These are phyloP conservation scores for Pantherophis vulpinus DNA, from an alignment of 2,797 vertebrate genomes.

Conservation along the genomic window DNA sequence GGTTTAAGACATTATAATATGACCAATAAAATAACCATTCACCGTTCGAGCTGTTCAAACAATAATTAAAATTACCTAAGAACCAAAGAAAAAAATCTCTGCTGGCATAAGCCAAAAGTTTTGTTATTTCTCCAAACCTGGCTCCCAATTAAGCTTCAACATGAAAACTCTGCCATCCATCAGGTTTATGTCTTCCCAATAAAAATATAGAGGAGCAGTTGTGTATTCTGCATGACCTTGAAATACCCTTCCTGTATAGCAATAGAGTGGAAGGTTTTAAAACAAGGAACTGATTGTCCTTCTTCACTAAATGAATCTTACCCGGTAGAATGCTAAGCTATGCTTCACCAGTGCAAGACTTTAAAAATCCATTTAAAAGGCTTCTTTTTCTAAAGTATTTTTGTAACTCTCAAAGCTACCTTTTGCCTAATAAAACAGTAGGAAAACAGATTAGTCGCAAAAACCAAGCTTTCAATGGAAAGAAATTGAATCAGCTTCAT, in stretches of 20 bases:
- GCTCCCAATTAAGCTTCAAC: conserved; percentile 36
- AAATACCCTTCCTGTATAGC: conserved; percentile 43
- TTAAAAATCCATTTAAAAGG: conserved; percentile 41
- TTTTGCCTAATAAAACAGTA: neutral
- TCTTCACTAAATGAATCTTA: conserved; percentile 39
- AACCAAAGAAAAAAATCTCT: conserved; percentile 36
- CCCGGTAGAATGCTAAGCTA: neutral
- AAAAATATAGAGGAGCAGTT: conserved; percentile 43
- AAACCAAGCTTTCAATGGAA: fast-evolving
- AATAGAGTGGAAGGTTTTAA: conserved; percentile 27
- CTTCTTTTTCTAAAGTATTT: conserved; percentile 32
- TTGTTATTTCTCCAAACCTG: conserved; percentile 44
- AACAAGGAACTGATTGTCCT: conserved; percentile 60
- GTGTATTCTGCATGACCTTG: conserved; percentile 49
- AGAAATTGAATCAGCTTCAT: neutral
- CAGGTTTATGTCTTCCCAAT: conserved; percentile 54
- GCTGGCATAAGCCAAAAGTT: conserved; percentile 21
- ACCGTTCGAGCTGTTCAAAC: conserved; percentile 16
- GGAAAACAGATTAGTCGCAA: neutral
- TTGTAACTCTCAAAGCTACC: conserved; percentile 30
- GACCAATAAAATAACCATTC: conserved; percentile 26
- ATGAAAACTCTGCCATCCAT: conserved; percentile 41
- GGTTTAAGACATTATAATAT: neutral
- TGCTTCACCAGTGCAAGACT: conserved; percentile 43
- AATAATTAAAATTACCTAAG: conserved; percentile 19